Conservation (phyloP, 2,797 vertebrate genomes). For the Sebastes diaconus region DNA sequence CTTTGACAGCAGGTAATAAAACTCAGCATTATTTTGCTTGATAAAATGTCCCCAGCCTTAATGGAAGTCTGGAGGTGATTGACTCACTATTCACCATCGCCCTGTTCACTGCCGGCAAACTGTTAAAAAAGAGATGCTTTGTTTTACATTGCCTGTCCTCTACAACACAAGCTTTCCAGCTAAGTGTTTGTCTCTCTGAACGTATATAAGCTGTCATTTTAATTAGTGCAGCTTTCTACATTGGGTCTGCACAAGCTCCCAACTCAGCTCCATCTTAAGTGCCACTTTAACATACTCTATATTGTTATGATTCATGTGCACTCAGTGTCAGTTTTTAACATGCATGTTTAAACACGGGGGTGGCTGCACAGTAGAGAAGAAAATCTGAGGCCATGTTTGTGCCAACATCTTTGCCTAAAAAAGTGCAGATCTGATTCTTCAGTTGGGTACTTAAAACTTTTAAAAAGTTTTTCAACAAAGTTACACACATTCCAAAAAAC, state of each 20-base stretch:
- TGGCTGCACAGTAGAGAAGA: background rate
- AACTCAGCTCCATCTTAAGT: constrained; percentile 14
- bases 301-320: constrained; percentile 17
- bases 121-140: background rate
- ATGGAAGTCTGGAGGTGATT: background rate
- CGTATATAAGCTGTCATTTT: background rate
- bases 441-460: background rate
- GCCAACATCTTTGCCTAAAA: background rate
- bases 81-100: background rate
- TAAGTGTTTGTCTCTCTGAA: background rate
- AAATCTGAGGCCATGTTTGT: background rate
- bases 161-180: background rate
- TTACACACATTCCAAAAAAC: no score
- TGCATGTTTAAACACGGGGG: background rate
- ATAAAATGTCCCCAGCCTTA: background rate
- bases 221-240: background rate
- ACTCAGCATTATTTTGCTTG: background rate
- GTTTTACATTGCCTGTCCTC: background rate
- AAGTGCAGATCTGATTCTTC: background rate
- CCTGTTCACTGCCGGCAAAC: background rate
- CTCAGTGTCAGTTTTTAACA: background rate
- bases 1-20: constrained; percentile 3
- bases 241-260: constrained; percentile 18
- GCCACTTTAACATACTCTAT: constrained; percentile 2
- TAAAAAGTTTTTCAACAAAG: background rate